Percentiles rank a stretch among this genome's conserved stretches.
phyloP scores from a whole-genome alignment of 2,797 vertebrate genomes.

The Ibycter americanus region DNA sequence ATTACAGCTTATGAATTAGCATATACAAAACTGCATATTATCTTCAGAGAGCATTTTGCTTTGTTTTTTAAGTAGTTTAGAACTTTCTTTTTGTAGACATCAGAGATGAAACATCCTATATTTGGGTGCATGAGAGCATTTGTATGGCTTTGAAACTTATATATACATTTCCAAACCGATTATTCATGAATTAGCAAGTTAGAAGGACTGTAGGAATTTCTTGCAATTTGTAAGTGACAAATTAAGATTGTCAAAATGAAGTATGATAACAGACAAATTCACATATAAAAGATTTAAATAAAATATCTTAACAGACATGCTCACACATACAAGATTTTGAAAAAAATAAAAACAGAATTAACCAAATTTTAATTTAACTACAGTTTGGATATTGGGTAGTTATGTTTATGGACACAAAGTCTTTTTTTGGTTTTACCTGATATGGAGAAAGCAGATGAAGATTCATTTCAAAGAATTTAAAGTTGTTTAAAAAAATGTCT shows the following conservation, averaged over 20 bases:
- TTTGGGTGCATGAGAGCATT: background rate
- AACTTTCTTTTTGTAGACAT: background rate
- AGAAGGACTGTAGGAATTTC: background rate
- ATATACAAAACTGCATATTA: background rate
- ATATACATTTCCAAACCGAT: background rate
- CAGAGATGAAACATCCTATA: background rate
- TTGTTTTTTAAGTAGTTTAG: background rate
- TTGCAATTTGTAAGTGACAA: background rate
- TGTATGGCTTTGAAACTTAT: background rate
- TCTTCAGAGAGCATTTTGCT: background rate
- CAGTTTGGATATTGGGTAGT: background rate
- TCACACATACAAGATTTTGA: background rate
- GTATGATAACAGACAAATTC: background rate
- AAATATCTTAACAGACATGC: background rate
- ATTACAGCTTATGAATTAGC: background rate
- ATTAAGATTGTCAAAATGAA: background rate
- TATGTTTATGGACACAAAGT: background rate
- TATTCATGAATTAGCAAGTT: background rate
- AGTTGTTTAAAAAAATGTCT: slow-evolving; percentile 64
- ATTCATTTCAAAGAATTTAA: slow-evolving; percentile 75
- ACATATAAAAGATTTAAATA: background rate
- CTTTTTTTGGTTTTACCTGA: slow-evolving; percentile 71
- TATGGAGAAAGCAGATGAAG: slow-evolving; percentile 75
- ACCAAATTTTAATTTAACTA: background rate
- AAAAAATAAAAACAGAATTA: background rate